A percentile compares a stretch with the other conserved stretches of the same genome.
Evolutionary conservation across 2,797 vertebrate genomes (phyloP).

Genomic region (Onychomys leucogaster): DNA sequence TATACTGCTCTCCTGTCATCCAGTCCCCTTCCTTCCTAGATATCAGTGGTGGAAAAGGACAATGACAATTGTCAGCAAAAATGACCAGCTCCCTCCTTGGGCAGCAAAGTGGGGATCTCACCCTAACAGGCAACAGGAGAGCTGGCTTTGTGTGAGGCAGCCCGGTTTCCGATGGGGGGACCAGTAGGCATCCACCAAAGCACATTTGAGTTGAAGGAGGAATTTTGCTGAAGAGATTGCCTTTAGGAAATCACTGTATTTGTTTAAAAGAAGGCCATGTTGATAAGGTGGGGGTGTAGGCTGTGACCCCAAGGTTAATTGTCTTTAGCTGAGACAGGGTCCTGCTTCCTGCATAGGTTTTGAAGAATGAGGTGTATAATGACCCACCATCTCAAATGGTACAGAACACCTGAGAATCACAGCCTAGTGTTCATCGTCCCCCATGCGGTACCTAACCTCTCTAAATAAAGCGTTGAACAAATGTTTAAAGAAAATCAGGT

Average conservation of each 20-base stretch:
- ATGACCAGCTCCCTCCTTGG: not conserved
- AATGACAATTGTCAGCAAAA: not conserved
- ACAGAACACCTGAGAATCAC: conserved; percentile 25
- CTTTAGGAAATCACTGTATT: conserved; percentile 32
- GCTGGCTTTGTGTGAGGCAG: not conserved
- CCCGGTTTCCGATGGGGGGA: not conserved
- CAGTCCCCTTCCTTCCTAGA: not conserved
- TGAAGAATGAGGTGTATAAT: not conserved
- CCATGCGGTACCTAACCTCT: conserved; percentile 51
- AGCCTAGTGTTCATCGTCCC: not conserved
- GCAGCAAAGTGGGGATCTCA: not conserved
- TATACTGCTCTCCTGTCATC: not conserved
- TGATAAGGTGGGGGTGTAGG: conserved; percentile 16
- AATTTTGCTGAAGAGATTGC: conserved; percentile 31
- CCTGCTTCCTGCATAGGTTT: not conserved
- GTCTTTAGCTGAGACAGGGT: conserved; percentile 4
- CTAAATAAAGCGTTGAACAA: conserved; percentile 76
- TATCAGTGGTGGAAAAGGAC: not conserved
- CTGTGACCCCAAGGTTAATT: conserved; percentile 37
- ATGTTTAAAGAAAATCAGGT: conserved; percentile 76
- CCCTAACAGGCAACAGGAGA: not conserved
- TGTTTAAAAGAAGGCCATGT: conserved; percentile 45
- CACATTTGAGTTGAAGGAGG: not conserved
- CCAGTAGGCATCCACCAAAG: not conserved
- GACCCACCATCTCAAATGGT: not conserved